phyloP scores from a whole-genome alignment of 2,113 vertebrate genomes.

The Leptocoma aspasia region DNA sequence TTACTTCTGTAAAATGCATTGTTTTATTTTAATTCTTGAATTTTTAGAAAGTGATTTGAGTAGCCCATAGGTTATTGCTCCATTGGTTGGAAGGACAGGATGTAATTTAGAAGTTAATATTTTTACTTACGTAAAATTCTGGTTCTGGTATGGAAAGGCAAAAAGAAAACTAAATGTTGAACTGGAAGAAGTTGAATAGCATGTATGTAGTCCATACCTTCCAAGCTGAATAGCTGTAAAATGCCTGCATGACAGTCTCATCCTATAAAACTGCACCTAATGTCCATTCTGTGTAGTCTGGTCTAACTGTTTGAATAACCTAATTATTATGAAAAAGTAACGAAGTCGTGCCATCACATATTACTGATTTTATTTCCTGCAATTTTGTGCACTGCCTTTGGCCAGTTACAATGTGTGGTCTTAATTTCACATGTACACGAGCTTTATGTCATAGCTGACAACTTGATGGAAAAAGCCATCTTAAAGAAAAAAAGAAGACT shows the following conservation, averaged over 20 bases:
- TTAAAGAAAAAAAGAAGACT: not conserved
- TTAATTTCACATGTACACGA: not conserved
- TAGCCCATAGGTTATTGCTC: not conserved
- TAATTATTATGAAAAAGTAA: not conserved
- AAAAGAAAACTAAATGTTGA: not conserved
- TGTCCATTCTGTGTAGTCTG: not conserved
- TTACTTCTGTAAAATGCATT: not conserved
- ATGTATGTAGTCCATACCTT: not conserved
- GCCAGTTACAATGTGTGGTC: not conserved
- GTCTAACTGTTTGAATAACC: not conserved
- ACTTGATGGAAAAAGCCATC: not conserved
- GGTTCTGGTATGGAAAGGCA: not conserved
- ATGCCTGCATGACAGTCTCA: not conserved
- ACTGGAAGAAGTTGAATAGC: not conserved
- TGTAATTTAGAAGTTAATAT: not conserved
- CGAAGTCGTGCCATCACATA: fast-evolving
- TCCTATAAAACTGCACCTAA: not conserved
- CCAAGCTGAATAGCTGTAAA: not conserved
- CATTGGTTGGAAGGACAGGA: not conserved
- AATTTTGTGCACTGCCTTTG: not conserved
- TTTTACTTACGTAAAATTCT: not conserved
- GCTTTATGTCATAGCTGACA: not conserved
- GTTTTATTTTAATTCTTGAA: not conserved
- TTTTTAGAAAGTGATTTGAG: not conserved
- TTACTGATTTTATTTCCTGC: not conserved